These are phyloP conservation scores for Hemaris fuciformis DNA, from an alignment of 2,888 invertebrate genomes.

Conservation along the genomic window DNA sequence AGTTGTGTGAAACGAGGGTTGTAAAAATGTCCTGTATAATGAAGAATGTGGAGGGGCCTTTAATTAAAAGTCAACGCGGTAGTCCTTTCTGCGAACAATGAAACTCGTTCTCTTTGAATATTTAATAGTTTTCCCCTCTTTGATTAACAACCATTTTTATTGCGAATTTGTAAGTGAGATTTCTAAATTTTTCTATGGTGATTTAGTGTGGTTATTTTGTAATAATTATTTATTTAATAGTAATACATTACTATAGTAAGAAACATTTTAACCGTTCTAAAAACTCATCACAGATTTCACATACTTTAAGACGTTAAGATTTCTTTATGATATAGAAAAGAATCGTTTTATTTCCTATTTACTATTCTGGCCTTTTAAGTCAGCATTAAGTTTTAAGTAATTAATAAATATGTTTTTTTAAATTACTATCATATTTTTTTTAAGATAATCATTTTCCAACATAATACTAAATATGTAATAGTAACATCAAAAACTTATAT, in stretches of 20 bases:
- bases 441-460: too few relatives aligned
- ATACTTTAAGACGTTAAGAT: too few relatives aligned
- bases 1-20: slow-evolving; percentile 42
- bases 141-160: slow-evolving; percentile 41
- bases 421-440: too few relatives aligned
- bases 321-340: too few relatives aligned
- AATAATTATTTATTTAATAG: not conserved
- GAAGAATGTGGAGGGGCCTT: slow-evolving; percentile 66
- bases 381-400: too few relatives aligned
- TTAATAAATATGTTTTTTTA: too few relatives aligned
- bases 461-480: too few relatives aligned
- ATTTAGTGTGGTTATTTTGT: not conserved
- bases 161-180: slow-evolving; percentile 21
- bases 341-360: too few relatives aligned
- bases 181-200: not conserved
- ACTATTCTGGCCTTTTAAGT: too few relatives aligned
- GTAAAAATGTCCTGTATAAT: slow-evolving; percentile 72
- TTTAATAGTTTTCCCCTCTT: slow-evolving; percentile 53
- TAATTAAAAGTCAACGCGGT: slow-evolving; percentile 75
- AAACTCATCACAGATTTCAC: too few relatives aligned
- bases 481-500: too few relatives aligned
- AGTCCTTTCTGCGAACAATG: slow-evolving; percentile 61
- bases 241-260: not conserved
- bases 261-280: too few relatives aligned
- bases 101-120: slow-evolving; percentile 62